These are phyloP conservation scores for Axis porcinus DNA, from an alignment of 2,113 vertebrate species.

Conservation along the genomic window DNA sequence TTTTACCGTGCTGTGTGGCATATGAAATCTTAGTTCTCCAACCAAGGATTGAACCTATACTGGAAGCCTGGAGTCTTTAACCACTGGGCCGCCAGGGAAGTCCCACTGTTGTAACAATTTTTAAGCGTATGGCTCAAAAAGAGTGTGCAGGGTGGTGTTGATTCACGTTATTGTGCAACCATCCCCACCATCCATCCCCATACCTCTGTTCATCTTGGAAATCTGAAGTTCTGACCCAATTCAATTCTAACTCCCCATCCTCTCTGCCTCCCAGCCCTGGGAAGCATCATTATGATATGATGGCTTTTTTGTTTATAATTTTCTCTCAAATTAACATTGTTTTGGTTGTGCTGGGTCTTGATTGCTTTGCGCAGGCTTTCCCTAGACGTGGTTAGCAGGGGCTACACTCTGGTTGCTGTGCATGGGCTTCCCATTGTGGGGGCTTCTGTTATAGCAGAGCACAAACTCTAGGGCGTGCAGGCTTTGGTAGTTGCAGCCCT, in stretches of 20 bases:
- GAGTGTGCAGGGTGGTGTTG: no score
- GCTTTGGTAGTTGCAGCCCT: background rate
- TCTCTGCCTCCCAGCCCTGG: background rate
- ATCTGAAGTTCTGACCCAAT: background rate
- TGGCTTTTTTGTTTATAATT: background rate
- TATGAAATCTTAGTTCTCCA: background rate
- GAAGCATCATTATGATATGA: background rate
- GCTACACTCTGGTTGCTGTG: background rate
- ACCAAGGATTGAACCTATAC: background rate
- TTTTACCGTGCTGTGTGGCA: background rate
- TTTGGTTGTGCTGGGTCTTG: background rate
- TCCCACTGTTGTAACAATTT: background rate
- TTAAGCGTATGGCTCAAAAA: background rate
- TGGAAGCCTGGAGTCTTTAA: background rate
- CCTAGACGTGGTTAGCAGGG: background rate
- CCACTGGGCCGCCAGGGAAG: background rate
- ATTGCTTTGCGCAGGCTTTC: background rate
- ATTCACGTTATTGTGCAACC: background rate
- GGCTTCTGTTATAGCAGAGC: background rate
- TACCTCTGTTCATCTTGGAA: background rate
- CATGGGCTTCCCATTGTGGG: background rate
- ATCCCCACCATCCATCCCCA: fast-evolving
- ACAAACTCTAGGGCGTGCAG: background rate
- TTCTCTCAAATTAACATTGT: background rate
- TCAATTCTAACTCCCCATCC: background rate